Evolutionary conservation across 1,140 invertebrate species (phyloP).

Genomic region (Micrasema minimum): DNA sequence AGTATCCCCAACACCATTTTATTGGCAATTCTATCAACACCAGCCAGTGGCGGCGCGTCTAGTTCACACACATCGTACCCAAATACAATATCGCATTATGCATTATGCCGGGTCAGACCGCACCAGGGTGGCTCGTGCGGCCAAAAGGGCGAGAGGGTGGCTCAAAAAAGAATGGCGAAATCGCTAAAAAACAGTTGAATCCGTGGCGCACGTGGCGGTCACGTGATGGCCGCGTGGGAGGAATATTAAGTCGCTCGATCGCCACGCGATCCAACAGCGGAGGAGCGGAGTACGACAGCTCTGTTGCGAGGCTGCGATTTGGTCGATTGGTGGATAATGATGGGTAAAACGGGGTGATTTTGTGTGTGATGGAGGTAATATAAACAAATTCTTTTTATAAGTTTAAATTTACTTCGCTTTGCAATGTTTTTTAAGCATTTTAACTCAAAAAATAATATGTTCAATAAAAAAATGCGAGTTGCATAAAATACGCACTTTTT

Average conservation of each 20-base stretch:
- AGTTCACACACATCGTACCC: constrained; percentile 13
- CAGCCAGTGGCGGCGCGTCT: background rate
- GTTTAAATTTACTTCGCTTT: no score
- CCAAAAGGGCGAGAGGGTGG: background rate
- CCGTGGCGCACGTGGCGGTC: constrained; percentile 17
- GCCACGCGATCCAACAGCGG: constrained; percentile 18
- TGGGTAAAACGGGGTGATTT: constrained; percentile 14
- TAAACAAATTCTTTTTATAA: no score
- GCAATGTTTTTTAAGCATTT: no score
- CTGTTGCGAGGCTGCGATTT: constrained; percentile 6
- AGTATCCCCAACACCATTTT: constrained; percentile 1
- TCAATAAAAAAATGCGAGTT: no score
- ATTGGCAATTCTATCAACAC: constrained; percentile 12
- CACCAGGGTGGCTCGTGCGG: constrained; percentile 14
- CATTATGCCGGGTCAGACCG: constrained; percentile 24
- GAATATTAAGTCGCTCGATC: constrained; percentile 34
- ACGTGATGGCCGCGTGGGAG: constrained; percentile 25
- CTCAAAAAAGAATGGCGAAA: no score
- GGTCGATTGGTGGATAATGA: constrained; percentile 23
- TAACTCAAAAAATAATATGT: no score
- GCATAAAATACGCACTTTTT: no score
- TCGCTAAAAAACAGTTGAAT: constrained; percentile 38
- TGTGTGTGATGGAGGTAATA: no score
- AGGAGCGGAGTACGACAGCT: background rate
- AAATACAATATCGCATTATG: no score